Percentiles rank a stretch among this genome's conserved stretches.
These are phyloP conservation scores for Chelon auratus DNA, from an alignment of 2,797 vertebrate genomes.

Conservation along the genomic window DNA sequence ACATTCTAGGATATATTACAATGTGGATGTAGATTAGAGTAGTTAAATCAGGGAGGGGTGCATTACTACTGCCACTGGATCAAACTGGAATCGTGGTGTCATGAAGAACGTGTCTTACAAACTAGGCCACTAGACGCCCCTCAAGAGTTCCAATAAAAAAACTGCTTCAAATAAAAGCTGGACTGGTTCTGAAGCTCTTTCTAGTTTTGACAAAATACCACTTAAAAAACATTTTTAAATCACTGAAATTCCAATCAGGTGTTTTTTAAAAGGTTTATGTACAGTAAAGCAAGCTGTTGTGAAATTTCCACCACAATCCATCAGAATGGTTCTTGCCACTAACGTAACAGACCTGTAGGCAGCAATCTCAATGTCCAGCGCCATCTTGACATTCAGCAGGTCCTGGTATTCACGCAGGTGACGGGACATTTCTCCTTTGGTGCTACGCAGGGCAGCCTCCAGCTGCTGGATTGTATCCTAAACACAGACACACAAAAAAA, in stretches of 20 bases:
- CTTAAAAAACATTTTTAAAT: too few species aligned
- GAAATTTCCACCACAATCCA: not conserved
- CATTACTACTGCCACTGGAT: not conserved
- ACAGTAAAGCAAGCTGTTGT: not conserved
- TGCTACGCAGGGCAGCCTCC: slow-evolving; percentile 82
- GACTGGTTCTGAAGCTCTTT: not conserved
- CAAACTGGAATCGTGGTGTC: not conserved
- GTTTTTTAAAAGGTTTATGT: not conserved
- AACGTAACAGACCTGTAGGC: slow-evolving; percentile 83
- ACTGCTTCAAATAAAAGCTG: not conserved
- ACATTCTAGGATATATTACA: not conserved
- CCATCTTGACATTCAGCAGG: slow-evolving; percentile 89
- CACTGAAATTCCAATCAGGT: not conserved
- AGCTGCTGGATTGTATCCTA: slow-evolving; percentile 86
- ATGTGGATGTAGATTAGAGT: not conserved
- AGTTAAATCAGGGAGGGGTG: too few species aligned
- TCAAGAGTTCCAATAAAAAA: slow-evolving; percentile 2
- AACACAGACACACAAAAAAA: slow-evolving; percentile 16
- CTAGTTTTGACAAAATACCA: not conserved
- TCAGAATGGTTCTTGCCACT: not conserved
- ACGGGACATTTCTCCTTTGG: slow-evolving; percentile 87
- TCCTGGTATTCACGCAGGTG: slow-evolving; percentile 89
- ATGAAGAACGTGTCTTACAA: not conserved
- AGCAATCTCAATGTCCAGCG: slow-evolving; percentile 89
- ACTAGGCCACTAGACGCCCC: not conserved